phyloP scores from a whole-genome alignment of 1,140 invertebrate genomes.

The Drosophila pseudoananassae region DNA sequence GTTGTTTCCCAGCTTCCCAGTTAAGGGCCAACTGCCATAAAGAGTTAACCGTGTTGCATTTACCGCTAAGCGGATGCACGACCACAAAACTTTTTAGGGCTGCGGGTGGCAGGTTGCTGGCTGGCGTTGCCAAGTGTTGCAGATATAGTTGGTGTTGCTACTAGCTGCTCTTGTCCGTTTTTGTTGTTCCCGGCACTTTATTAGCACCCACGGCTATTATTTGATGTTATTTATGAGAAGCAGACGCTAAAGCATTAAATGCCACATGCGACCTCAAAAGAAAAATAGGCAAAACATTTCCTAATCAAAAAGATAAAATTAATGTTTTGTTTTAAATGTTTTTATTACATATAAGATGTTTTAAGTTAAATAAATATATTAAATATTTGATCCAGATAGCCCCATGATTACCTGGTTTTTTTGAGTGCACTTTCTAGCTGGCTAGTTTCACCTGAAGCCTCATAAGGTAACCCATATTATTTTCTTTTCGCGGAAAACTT shows the following conservation, averaged over 20 bases:
- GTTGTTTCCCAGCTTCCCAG: not conserved
- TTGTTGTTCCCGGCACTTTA: slow-evolving; percentile 59
- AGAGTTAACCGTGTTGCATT: slow-evolving; percentile 47
- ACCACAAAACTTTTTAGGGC: slow-evolving; percentile 50
- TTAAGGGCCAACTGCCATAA: slow-evolving; percentile 22
- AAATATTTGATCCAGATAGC: not conserved
- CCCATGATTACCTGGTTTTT: not conserved
- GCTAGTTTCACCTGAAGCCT: slow-evolving; percentile 19
- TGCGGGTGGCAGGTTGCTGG: slow-evolving; percentile 37
- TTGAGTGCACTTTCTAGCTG: slow-evolving; percentile 3
- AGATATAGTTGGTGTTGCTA: slow-evolving; percentile 20
- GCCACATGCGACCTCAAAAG: slow-evolving; percentile 16
- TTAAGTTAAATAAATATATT: not conserved
- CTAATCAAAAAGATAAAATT: no score
- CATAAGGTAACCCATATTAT: slow-evolving; percentile 52
- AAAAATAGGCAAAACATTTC: not conserved
- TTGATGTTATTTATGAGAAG: slow-evolving; percentile 69
- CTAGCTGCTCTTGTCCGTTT: slow-evolving; percentile 31
- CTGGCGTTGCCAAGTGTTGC: slow-evolving; percentile 11
- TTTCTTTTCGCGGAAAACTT: slow-evolving; percentile 44
- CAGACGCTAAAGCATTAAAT: slow-evolving; percentile 48
- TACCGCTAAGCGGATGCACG: slow-evolving; percentile 57
- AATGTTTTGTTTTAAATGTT: no score
- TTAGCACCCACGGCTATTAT: slow-evolving; percentile 59
- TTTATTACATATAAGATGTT: no score